Base-by-base conservation (phyloP, 2,888 invertebrate genomes). In the Coronaproctus castanopsis region DNA sequence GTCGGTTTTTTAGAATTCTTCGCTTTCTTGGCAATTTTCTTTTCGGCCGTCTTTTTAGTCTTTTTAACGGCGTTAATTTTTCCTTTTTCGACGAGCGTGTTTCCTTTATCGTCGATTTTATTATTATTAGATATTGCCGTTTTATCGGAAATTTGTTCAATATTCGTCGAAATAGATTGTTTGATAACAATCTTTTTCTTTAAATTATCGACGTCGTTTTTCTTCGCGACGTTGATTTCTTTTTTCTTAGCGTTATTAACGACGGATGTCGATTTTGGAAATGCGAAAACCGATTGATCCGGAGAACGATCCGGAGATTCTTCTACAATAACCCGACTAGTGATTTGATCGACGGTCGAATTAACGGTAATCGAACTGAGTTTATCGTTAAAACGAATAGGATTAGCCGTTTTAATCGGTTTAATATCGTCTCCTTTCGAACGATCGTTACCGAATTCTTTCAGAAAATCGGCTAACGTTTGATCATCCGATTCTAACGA, bases 321-420 rank as follows among this genome's bases (percentile, higher is more conserved):
- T 57, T 61, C 59, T 24, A 61, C 58, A 69, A 63, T 72, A 71
- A 58, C 60, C 21, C 58, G 61, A 8, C n/a, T 51, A 10, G 24
- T 58, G 24, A 48, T 54, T 0, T 20, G 8, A 22, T n/a, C 23
- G 5, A 24, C 58, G n/a, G 62, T 56, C 22, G 64, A 57, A 52
- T 66, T 61, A 53, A 65, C 63, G 58, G 64, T 60, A 24, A 71
- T 69, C 24, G 71, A 70, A 24, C 70, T 69, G 66, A 8, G 36
- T 14, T 36, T 36, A 5, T 36, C 8, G 36, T 36, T 36, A 14
- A 5, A 36, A 5, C 14, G 36, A 36, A 5, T 36, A 8, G 5
- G 5, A 5, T 5, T 5, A 5, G 36, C 8, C 36, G 36, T 5
- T 14, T 5, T 5, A 5, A 14, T 8, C 36, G 36, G 36, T 36